Evolutionary conservation across 2,888 invertebrate genomes (phyloP), one percentile per base, ranked within the genome.

Genomic region (Julus scanicus): DNA sequence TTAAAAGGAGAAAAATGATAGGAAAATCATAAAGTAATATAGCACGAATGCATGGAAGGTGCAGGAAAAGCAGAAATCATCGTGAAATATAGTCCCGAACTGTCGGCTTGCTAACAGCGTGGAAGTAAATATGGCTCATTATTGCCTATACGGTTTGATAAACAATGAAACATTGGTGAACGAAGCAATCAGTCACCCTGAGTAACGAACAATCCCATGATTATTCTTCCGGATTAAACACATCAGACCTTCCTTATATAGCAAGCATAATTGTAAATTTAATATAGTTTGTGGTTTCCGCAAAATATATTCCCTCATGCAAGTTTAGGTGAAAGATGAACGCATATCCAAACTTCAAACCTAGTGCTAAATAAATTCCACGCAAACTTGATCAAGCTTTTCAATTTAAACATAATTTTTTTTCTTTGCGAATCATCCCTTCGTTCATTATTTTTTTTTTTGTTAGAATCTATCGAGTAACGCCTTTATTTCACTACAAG

Each of bases 1-100:
- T 71, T 71, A 71, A 71, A 71, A 71, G 71, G 71, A 71, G 71
- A 71, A 71, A 71, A 71, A 71, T 71, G 71, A 71, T 71, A 71
- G 71, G 71, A 71, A 63, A 71, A 71, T 71, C 71, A 71, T 71
- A 71, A 63, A 71, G 71, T 71, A 71, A 71, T 71, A 71, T n/a
- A 71, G 71, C 71, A 29, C 71, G 29, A 71, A 63, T 17, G 63
- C 63, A n/a, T n/a, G 71, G 71, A 71, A 71, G 71, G 71, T 71
- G 71, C 71, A 29, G 71, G 71, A 71, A 71, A 71, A 11, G 71
- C 71, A 71, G 29, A 71, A 71, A 71, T 20, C 29, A 29, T 71
- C 71, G 71, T 20, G 71, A 71, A 71, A 71, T 71, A 71, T 71
- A 71, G 17, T 17, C 17, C 17, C 53, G 15, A 53, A 53, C 53